These are phyloP conservation scores for Pithecia hirsuta DNA, from an alignment of 2,797 vertebrate species.

Conservation along the genomic window DNA sequence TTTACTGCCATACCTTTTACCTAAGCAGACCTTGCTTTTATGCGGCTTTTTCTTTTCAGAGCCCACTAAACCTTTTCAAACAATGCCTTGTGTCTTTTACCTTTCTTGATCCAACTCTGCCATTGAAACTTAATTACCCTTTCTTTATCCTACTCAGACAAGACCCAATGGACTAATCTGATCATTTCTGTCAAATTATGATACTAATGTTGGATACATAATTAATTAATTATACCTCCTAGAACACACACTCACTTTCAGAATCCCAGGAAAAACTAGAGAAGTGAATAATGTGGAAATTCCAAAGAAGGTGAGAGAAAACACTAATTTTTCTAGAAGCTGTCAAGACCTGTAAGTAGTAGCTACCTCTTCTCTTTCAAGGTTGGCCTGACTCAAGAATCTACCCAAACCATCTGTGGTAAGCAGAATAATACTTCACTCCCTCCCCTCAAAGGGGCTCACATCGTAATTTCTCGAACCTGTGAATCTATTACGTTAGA, in stretches of 20 bases:
- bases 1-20: neutral
- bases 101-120: neutral
- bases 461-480: neutral
- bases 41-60: neutral
- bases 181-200: slow-evolving; percentile 1
- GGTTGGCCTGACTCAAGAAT: neutral
- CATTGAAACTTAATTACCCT: neutral
- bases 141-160: neutral
- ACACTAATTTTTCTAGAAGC: neutral
- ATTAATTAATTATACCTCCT: neutral
- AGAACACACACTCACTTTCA: neutral
- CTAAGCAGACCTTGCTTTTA: neutral
- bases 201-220: neutral
- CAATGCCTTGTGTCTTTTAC: neutral
- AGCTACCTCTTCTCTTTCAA: neutral
- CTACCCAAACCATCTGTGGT: neutral
- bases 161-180: neutral
- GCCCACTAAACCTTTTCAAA: neutral
- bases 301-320: neutral
- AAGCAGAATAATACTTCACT: neutral
- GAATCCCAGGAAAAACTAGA: neutral
- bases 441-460: neutral
- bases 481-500: neutral
- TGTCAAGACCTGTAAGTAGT: neutral
- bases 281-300: neutral